Percentiles rank a stretch among this genome's conserved stretches.
phyloP scores from a whole-genome alignment of 2,797 vertebrate genomes.

The Myotis vivesi region DNA sequence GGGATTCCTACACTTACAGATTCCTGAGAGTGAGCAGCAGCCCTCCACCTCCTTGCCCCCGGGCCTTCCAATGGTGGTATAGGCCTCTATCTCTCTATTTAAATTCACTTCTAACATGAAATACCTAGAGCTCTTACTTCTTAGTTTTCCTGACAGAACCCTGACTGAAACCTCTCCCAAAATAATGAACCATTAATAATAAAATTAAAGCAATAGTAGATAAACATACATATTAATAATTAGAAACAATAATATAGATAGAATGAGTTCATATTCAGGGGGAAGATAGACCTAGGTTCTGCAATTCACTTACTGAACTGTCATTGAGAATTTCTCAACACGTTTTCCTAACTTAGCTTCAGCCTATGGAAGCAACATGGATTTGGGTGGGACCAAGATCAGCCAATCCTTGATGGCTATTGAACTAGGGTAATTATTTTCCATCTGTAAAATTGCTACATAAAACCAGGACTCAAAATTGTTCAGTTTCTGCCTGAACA shows the following conservation, averaged over 20 bases:
- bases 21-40: not conserved
- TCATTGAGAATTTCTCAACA: not conserved
- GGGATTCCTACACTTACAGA: not conserved
- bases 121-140: not conserved
- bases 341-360: not conserved
- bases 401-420: not conserved
- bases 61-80: not conserved
- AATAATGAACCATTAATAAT: not conserved
- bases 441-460: not conserved
- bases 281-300: not conserved
- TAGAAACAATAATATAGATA: not conserved
- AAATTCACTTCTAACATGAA: slow-evolving; percentile 17
- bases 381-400: not conserved
- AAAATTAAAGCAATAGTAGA: not conserved
- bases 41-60: not conserved
- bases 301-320: not conserved
- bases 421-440: not conserved
- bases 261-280: not conserved
- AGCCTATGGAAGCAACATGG: not conserved
- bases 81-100: not conserved
- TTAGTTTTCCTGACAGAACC: not conserved
- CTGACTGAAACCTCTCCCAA: not conserved
- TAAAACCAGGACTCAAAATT: not conserved
- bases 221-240: not conserved
- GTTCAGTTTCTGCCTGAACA: not conserved